Evolutionary conservation across 2,888 invertebrate species (phyloP), one percentile per base, ranked within the genome.

Genomic region (Charanyca ferruginea): DNA sequence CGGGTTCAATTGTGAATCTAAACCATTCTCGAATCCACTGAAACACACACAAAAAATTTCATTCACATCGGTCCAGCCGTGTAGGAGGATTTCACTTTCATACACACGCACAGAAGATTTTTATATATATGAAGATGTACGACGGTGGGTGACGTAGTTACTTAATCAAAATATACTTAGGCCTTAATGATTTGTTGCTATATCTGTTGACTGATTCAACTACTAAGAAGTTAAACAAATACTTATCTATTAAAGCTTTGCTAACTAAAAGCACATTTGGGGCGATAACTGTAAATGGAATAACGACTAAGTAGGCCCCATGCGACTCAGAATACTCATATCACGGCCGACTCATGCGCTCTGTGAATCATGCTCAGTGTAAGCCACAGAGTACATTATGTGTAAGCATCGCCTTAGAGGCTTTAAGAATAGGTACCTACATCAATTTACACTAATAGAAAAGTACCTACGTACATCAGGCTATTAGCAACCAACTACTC

Each of bases 211-310:
- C 9, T 32, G 32, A 32, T 32, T 32, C 32, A 32, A 32, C 32
- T 89, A 83, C 18, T 77, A 79, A 85, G 76, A 60, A 73, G 61
- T 68, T 80, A 84, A 83, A 83, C 84, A 84, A 83, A 85, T 38
- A n/a, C n/a, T n/a, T n/a, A 32, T 32, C 32, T 79, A 85, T 73
- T 79, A 81, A 85, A 88, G 77, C 83, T 84, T 80, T 83, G 80
- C 82, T n/a, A 79, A 82, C 83, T 69, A 73, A 85, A 83, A 87
- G 76, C 84, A 84, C 83, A 90, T 89, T 85, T 83, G 79, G 87
- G 83, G 79, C 87, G 77, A 60, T 90, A 90, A 89, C 89, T 87
- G 89, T 89, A 88, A 79, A 86, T 74, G 68, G 66, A 70, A 68
- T 77, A 75, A 71, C 62, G 66, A 74, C 49, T 35, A 80, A 52